phyloP scores from a whole-genome alignment of 2,888 invertebrate species.

The Helobdella robusta region DNA sequence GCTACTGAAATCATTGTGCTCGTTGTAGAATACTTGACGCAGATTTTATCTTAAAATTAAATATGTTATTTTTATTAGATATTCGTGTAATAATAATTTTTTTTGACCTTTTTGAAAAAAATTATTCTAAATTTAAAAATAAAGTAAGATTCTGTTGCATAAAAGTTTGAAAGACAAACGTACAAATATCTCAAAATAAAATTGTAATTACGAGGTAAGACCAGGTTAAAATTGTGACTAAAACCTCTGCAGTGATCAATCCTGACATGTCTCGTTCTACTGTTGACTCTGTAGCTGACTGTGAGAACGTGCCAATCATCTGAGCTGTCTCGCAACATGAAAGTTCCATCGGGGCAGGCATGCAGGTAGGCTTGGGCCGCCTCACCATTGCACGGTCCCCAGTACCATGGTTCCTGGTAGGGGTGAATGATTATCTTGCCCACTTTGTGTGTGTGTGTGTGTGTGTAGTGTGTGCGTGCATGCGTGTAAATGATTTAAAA shows the following conservation, averaged over 20 bases:
- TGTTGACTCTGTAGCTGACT: neutral
- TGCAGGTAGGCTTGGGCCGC: neutral
- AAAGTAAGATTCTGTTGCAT: no score
- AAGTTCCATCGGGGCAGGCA: slow-evolving; percentile 1
- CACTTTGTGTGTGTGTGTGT: neutral
- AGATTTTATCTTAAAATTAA: no score
- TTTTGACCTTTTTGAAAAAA: no score
- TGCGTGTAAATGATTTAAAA: neutral
- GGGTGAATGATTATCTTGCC: neutral
- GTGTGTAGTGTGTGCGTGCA: neutral
- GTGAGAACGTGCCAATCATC: slow-evolving; percentile 12
- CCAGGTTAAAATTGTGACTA: no score
- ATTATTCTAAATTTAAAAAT: no score
- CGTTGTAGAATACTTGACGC: no score
- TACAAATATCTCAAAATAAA: no score
- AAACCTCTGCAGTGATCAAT: slow-evolving; percentile 11
- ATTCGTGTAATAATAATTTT: no score
- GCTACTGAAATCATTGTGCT: no score
- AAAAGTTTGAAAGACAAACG: no score
- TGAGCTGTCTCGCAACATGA: slow-evolving; percentile 9
- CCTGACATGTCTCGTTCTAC: slow-evolving; percentile 5
- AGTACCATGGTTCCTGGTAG: slow-evolving; percentile 6
- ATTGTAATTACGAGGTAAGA: no score
- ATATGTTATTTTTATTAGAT: no score
- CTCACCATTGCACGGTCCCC: slow-evolving; percentile 8